These are phyloP conservation scores for Nanorana parkeri DNA, from an alignment of 2,113 vertebrate species.

Conservation along the genomic window DNA sequence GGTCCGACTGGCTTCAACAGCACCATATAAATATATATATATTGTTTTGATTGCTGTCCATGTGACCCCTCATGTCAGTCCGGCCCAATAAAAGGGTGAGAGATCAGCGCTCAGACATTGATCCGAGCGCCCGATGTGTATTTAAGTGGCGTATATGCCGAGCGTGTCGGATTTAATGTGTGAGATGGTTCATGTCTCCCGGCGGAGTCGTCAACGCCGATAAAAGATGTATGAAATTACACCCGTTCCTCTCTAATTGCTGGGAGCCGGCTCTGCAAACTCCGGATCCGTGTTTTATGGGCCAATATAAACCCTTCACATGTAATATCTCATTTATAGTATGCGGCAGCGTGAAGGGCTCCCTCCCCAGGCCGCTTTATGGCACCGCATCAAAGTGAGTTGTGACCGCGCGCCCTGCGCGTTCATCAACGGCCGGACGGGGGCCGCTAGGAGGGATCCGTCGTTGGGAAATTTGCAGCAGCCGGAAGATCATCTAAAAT, in stretches of 20 bases:
- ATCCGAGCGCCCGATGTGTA: neutral
- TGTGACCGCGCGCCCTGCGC: neutral
- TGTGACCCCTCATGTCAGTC: no score
- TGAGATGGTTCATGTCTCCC: conserved; percentile 31
- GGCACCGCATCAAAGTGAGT: conserved; percentile 24
- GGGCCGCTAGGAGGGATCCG: neutral
- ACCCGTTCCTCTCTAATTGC: conserved; percentile 47
- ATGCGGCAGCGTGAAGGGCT: neutral
- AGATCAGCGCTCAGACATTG: neutral
- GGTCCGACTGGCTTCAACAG: no score
- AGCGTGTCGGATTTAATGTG: neutral
- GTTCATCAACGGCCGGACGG: conserved; percentile 15
- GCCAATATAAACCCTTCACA: conserved; percentile 46
- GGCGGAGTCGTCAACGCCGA: conserved; percentile 47
- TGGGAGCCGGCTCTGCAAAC: conserved; percentile 22
- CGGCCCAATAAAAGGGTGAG: no score
- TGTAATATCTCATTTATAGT: conserved; percentile 50
- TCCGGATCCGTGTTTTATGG: conserved; percentile 51
- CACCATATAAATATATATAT: no score
- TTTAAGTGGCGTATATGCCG: neutral
- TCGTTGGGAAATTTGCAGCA: neutral
- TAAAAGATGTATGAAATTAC: conserved; percentile 57
- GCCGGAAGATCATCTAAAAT: no score
- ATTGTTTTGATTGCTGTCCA: no score
- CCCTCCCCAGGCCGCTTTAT: neutral